phyloP scores from a whole-genome alignment of 2,888 invertebrate genomes.

The Drosophila paucipuncta region DNA sequence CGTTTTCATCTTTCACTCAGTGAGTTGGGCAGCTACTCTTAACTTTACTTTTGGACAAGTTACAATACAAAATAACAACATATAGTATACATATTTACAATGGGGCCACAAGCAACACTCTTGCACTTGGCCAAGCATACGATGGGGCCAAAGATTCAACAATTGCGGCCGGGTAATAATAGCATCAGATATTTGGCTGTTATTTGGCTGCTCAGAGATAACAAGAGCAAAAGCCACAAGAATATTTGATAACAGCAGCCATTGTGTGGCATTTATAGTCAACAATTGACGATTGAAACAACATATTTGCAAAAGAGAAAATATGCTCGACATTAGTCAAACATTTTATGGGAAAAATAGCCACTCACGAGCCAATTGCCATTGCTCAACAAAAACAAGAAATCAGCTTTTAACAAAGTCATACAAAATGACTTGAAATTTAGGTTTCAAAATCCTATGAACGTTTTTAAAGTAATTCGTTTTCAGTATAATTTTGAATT shows the following conservation, averaged over 20 bases:
- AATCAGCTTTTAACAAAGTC: background rate
- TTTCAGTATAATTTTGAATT: background rate
- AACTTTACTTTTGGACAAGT: conserved; percentile 12
- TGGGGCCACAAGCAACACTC: conserved; percentile 17
- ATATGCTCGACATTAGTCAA: conserved; percentile 21
- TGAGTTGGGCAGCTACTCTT: conserved; percentile 23
- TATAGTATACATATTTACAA: conserved; percentile 4
- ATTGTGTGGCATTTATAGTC: conserved; percentile 49
- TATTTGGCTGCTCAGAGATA: conserved; percentile 32
- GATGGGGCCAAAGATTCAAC: conserved; percentile 36
- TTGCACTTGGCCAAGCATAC: conserved; percentile 39
- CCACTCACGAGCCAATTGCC: background rate
- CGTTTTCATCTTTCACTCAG: conserved; percentile 26
- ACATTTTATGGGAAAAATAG: background rate
- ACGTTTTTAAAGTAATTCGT: background rate
- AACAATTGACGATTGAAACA: conserved; percentile 64
- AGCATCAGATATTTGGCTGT: conserved; percentile 49
- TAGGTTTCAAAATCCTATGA: background rate
- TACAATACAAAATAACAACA: conserved; percentile 13
- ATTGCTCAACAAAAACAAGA: background rate
- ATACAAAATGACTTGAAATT: background rate
- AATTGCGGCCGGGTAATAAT: conserved; percentile 39
- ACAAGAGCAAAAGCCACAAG: conserved; percentile 24
- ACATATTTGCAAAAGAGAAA: conserved; percentile 44
- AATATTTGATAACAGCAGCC: conserved; percentile 41